Evolutionary conservation across 1,140 invertebrate genomes (phyloP), one percentile per base, ranked within the genome.

Genomic region (Bombus fervidus): DNA sequence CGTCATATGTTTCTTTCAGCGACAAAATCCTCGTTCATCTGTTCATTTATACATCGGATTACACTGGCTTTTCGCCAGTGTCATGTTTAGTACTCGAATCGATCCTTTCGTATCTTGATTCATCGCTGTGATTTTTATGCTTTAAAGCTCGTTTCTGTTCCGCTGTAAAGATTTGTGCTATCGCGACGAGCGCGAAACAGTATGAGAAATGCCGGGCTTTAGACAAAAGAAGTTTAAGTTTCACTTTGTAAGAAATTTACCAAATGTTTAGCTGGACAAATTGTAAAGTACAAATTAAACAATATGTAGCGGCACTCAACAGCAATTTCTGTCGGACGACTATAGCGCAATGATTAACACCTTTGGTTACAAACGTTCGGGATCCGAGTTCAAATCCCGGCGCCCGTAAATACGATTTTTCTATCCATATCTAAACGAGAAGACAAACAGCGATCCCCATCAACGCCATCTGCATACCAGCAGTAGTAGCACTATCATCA

Each of bases 371-470:
- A 0, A 43, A 43, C 43, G 13, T 43, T 15, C 43, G 43, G 43
- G 3, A 15, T 13, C 13, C 12, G 13, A 0, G 41, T 43, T 43
- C 43, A 15, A 43, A 43, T 43, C 43, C 43, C 43, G 13, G 0
- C 3, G 3, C 13, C 0, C 4, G 13, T 4, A 43, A 43, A 13
- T 15, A 0, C 3, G 43, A 43, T 43, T 43, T 43, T 15, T 43
- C 43, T 43, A 15, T 43, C 43, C 43, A 15, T 0, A 47, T 47
- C 43, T 15, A 47, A 47, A 15, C 6, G 43, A 47, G 13, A 15
- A 47, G 3, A 47, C 6, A 13, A 47, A 15, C 0, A 15, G 4
- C 0, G 15, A 5, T 43, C 0, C 43, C 0, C 0, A 4, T 0
- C 13, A 13, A 2, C 43, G 0, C 0, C 13, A 15, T 47, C 4